These are phyloP conservation scores for Drosophila formosana DNA, from an alignment of 2,888 invertebrate species.

Conservation along the genomic window DNA sequence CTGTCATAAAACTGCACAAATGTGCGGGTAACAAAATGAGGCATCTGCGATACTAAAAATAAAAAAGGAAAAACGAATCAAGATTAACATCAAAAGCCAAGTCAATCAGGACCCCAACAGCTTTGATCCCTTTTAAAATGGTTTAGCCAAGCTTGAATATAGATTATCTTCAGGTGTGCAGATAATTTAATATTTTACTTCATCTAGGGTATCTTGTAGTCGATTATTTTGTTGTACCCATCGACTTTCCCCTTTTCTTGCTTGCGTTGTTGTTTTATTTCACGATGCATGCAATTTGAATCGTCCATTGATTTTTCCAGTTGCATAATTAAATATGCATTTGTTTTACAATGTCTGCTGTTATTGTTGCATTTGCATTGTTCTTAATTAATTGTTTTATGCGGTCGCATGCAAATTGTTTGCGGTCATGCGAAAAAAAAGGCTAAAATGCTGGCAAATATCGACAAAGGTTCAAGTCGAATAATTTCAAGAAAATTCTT, in stretches of 20 bases:
- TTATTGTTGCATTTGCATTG: constrained; percentile 36
- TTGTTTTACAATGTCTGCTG: constrained; percentile 42
- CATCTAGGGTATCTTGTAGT: constrained; percentile 2
- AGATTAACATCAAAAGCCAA: not conserved
- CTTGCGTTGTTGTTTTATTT: constrained; percentile 12
- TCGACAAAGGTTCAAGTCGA: not conserved
- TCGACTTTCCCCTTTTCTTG: not conserved
- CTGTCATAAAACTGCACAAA: constrained; percentile 2
- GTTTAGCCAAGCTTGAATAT: not conserved
- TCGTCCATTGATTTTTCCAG: constrained; percentile 59
- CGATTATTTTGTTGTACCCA: not conserved
- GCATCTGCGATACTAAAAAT: not conserved
- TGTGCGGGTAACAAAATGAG: not conserved
- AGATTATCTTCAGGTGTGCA: not conserved
- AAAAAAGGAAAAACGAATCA: not conserved
- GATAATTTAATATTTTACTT: no score
- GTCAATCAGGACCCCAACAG: not conserved
- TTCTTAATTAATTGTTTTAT: constrained; percentile 45
- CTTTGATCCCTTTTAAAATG: not conserved
- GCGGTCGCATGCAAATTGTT: constrained; percentile 34
- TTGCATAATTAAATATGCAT: constrained; percentile 76
- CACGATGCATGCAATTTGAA: no score
- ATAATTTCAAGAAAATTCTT: not conserved
- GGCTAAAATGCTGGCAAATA: not conserved
- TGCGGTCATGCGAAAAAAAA: constrained; percentile 26